Evolutionary conservation across 2,888 invertebrate genomes (phyloP).

Genomic region (Rhagonycha fulva): DNA sequence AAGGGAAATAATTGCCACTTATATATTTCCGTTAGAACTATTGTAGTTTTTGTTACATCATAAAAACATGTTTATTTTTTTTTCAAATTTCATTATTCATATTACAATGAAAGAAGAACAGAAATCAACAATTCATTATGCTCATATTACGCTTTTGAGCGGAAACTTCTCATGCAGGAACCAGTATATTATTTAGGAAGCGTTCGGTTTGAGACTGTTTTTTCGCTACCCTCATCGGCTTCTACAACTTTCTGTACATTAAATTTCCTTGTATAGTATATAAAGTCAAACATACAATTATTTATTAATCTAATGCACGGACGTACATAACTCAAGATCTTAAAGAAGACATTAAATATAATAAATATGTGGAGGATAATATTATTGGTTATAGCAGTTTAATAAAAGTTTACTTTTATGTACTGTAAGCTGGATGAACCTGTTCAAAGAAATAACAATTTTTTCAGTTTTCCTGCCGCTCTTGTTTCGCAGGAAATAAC

Average conservation of each 20-base stretch:
- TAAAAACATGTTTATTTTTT: background rate
- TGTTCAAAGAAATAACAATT: background rate
- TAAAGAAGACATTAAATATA: background rate
- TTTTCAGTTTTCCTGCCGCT: background rate
- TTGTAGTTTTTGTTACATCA: background rate
- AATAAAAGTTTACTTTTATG: background rate
- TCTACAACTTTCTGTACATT: no score
- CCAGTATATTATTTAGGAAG: background rate
- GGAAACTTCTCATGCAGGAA: no score
- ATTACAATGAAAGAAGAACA: background rate
- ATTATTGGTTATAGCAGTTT: background rate
- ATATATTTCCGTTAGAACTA: background rate
- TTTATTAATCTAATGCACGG: background rate
- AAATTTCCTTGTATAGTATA: no score
- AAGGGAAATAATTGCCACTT: background rate
- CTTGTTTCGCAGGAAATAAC: background rate
- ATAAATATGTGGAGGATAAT: background rate
- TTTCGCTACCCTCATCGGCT: no score
- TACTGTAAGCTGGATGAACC: background rate
- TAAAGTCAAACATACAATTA: background rate
- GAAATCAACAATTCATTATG: background rate
- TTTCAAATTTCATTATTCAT: background rate
- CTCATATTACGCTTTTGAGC: no score
- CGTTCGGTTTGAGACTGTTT: background rate
- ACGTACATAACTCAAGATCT: background rate